These are phyloP conservation scores for Cheilosia grossa DNA, from an alignment of 2,888 invertebrate species.

Conservation along the genomic window DNA sequence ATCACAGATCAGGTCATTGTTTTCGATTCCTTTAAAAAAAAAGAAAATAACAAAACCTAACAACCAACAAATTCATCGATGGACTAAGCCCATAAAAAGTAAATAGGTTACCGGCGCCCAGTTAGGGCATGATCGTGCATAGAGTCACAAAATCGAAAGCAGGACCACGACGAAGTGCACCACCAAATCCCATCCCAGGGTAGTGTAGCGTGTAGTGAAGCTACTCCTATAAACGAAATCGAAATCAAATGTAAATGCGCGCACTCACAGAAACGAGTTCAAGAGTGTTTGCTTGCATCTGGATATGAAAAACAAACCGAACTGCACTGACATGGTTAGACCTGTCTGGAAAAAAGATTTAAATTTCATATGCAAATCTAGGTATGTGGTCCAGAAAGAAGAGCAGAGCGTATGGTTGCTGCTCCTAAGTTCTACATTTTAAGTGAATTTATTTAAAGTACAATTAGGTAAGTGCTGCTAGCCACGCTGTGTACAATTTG, in stretches of 20 bases:
- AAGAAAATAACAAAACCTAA: conserved; percentile 44
- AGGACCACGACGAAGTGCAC: conserved; percentile 28
- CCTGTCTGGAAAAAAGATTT: neutral
- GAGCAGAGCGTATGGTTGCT: no score
- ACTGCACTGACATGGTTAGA: conserved; percentile 3
- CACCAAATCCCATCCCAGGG: conserved; percentile 36
- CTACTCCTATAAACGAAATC: conserved; percentile 57
- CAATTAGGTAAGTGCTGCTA: no score
- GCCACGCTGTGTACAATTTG: no score
- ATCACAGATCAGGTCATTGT: conserved; percentile 75
- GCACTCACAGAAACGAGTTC: conserved; percentile 46
- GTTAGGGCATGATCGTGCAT: conserved; percentile 74
- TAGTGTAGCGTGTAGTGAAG: conserved; percentile 17
- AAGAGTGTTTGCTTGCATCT: conserved; percentile 37
- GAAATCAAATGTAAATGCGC: conserved; percentile 67
- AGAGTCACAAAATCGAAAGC: conserved; percentile 70
- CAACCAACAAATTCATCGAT: conserved; percentile 71
- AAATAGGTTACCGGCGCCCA: conserved; percentile 74
- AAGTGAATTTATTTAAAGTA: no score
- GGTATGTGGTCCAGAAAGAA: neutral
- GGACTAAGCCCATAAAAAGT: conserved; percentile 74
- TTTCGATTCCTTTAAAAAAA: conserved; percentile 44
- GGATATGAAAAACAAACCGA: conserved; percentile 22
- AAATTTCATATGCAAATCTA: conserved; percentile 7
- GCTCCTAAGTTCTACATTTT: no score